Evolutionary conservation across 2,113 vertebrate species (phyloP).

Genomic region (Tauraco erythrolophus): DNA sequence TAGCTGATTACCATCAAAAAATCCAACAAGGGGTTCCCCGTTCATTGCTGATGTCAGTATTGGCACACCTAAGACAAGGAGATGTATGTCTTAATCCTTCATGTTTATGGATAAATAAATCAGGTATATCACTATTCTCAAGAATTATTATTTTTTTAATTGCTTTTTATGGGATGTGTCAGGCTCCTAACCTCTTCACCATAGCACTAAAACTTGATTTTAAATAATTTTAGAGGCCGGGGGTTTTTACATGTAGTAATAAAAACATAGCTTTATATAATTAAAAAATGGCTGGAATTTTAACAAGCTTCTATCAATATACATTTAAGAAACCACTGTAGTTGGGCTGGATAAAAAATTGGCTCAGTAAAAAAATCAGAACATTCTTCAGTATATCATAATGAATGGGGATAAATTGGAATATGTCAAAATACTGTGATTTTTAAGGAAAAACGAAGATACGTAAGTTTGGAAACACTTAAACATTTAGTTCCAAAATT

Average conservation of each 20-base stretch:
- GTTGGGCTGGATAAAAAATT: background rate
- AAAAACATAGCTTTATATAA: background rate
- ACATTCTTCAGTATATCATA: background rate
- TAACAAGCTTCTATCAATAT: background rate
- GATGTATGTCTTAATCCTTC: background rate
- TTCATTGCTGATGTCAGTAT: constrained; percentile 6
- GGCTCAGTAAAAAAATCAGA: background rate
- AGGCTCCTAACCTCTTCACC: background rate
- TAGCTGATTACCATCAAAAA: constrained; percentile 53
- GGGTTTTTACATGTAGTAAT: background rate
- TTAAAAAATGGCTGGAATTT: background rate
- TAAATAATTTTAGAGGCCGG: background rate
- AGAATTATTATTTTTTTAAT: background rate
- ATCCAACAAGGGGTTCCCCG: background rate
- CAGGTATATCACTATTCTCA: background rate
- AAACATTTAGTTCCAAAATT: background rate
- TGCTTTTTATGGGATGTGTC: background rate
- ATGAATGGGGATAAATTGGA: background rate
- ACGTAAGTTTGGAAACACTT: background rate
- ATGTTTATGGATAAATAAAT: background rate
- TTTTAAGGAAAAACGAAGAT: background rate
- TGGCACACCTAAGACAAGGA: constrained; percentile 32
- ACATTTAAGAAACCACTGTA: background rate
- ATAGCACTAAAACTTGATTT: background rate
- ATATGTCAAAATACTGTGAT: background rate